A percentile compares a stretch with the other conserved stretches of the same genome.
Conservation (phyloP, 2,888 invertebrate genomes). For the Spilosoma lubricipeda region DNA sequence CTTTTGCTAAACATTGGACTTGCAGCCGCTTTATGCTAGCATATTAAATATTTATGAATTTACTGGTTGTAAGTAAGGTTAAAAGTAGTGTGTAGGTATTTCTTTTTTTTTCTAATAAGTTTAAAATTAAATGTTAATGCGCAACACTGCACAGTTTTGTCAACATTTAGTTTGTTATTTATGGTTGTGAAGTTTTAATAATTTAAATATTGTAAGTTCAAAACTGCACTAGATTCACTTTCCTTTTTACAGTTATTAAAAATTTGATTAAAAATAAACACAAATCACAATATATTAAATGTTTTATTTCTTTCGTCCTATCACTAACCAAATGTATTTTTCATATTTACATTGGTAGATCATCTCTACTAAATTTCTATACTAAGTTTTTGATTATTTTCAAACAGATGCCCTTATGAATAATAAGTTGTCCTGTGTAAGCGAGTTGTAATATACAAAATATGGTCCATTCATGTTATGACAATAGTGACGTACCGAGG, state of each 20-base stretch:
- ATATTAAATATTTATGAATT: conserved; percentile 10
- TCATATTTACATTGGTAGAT: conserved; percentile 9
- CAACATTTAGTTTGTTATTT: conserved; percentile 15
- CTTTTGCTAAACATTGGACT: conserved; percentile 41
- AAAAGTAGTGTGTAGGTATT: neutral
- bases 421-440: neutral
- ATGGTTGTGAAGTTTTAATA: conserved; percentile 46
- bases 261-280: conserved; percentile 40
- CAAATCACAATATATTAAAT: conserved; percentile 41
- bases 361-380: neutral
- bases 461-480: neutral
- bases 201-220: conserved; percentile 24
- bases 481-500: no score
- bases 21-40: conserved; percentile 33
- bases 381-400: neutral
- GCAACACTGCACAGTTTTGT: neutral
- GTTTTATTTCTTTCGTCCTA: conserved; percentile 37
- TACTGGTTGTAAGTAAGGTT: conserved; percentile 5
- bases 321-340: neutral
- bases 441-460: neutral
- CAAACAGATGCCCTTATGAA: neutral
- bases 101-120: neutral
- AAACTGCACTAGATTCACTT: conserved; percentile 39
- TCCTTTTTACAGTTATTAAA: conserved; percentile 35
- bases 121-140: neutral